phyloP scores from a whole-genome alignment of 2,797 vertebrate species.

The Oreonectes daqikongensis region DNA sequence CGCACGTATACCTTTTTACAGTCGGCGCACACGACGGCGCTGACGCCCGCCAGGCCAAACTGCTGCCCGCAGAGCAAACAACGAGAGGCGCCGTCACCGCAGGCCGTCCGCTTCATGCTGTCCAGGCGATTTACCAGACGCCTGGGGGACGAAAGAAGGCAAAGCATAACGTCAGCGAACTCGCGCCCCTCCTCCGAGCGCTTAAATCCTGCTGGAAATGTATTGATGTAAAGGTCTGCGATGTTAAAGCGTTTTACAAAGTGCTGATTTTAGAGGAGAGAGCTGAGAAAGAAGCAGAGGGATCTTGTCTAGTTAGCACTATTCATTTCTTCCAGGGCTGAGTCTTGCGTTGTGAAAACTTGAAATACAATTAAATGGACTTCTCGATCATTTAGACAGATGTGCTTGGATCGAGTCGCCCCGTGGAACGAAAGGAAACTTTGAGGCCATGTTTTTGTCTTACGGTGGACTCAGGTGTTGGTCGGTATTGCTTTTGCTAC shows the following conservation, averaged over 20 bases:
- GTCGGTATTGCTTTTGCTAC: conserved; percentile 9
- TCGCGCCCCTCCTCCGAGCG: not conserved
- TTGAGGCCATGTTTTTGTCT: not conserved
- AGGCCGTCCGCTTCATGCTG: conserved; percentile 84
- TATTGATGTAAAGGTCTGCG: conserved; percentile 22
- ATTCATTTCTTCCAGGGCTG: conserved; percentile 43
- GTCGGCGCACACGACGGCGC: conserved; percentile 86
- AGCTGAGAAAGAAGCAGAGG: conserved; percentile 22
- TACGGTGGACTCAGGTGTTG: conserved; percentile 2
- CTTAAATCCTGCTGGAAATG: conserved; percentile 18
- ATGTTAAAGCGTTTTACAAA: conserved; percentile 39
- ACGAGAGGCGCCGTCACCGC: conserved; percentile 85
- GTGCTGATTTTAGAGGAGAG: conserved; percentile 42
- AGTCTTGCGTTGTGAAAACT: conserved; percentile 38
- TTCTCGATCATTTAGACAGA: conserved; percentile 42
- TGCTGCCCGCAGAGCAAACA: conserved; percentile 90
- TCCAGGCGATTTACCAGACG: conserved; percentile 88
- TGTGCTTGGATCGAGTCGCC: conserved; percentile 30
- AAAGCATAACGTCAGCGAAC: conserved; percentile 27
- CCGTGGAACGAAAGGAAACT: conserved; percentile 11
- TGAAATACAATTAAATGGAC: conserved; percentile 16
- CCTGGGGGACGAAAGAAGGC: conserved; percentile 67
- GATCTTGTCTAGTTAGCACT: conserved; percentile 45
- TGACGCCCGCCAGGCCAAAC: conserved; percentile 79
- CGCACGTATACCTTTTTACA: conserved; percentile 86